Evolutionary conservation across 2,797 vertebrate species (phyloP).

Genomic region (Xyrichtys novacula): DNA sequence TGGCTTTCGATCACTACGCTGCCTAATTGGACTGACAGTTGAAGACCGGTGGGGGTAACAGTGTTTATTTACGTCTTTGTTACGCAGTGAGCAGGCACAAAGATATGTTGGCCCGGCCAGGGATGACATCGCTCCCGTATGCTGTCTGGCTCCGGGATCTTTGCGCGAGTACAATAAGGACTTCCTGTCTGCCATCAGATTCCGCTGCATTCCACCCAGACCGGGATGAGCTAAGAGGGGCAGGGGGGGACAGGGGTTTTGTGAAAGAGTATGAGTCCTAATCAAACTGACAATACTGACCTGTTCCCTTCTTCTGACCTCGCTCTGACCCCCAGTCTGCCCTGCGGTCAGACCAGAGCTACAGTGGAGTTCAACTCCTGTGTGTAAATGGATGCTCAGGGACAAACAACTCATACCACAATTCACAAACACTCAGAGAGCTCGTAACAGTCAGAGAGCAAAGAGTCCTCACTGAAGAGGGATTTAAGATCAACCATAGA

Average conservation of each 20-base stretch:
- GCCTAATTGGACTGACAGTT: slow-evolving; percentile 92
- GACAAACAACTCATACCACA: slow-evolving; percentile 32
- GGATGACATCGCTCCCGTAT: slow-evolving; percentile 87
- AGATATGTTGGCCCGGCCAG: slow-evolving; percentile 85
- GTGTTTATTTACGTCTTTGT: slow-evolving; percentile 94
- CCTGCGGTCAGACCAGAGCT: slow-evolving; percentile 20
- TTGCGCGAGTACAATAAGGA: slow-evolving; percentile 84
- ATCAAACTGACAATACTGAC: slow-evolving; percentile 63
- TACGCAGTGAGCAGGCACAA: slow-evolving; percentile 88
- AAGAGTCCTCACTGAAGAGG: too few relatives aligned
- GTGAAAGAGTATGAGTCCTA: slow-evolving; percentile 62
- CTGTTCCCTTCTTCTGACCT: slow-evolving; percentile 50
- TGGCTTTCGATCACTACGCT: slow-evolving; percentile 73
- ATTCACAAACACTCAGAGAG: background rate
- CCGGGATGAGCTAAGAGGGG: slow-evolving; percentile 55
- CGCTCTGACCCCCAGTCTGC: slow-evolving; percentile 21
- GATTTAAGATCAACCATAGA: too few relatives aligned
- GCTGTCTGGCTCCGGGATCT: slow-evolving; percentile 89
- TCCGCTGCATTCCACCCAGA: slow-evolving; percentile 73
- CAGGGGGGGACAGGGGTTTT: slow-evolving; percentile 63
- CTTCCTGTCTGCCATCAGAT: slow-evolving; percentile 84
- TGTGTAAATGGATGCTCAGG: slow-evolving; percentile 44
- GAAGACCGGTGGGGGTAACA: slow-evolving; percentile 82
- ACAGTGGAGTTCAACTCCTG: slow-evolving; percentile 40
- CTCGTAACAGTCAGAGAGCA: too few relatives aligned